A percentile compares a stretch with the other conserved stretches of the same genome.
These are phyloP conservation scores for Passer montanus DNA, from an alignment of 2,113 vertebrate genomes.

Conservation along the genomic window DNA sequence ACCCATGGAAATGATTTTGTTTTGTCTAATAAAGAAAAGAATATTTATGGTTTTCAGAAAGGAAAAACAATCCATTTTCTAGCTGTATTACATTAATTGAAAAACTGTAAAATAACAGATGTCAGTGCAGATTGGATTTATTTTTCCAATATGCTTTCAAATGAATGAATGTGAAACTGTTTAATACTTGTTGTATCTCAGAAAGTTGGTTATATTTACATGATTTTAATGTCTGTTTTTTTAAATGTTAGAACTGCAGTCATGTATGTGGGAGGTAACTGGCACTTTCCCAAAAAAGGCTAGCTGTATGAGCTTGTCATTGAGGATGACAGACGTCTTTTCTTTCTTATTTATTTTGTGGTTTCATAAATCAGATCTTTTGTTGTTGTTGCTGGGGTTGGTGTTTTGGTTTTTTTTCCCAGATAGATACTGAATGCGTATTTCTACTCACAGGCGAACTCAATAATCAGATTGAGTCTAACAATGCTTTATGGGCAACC, in stretches of 20 bases:
- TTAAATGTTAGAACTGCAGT: neutral
- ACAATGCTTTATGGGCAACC: neutral
- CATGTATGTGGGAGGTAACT: neutral
- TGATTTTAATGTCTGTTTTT: constrained; percentile 22
- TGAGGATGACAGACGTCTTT: neutral
- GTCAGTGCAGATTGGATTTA: constrained; percentile 52
- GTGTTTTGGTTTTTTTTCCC: neutral
- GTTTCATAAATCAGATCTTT: neutral
- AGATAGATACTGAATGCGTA: neutral
- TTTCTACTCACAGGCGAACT: neutral
- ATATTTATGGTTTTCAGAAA: neutral
- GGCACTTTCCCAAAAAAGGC: neutral
- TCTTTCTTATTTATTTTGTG: neutral
- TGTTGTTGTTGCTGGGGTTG: neutral
- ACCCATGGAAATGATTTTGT: neutral
- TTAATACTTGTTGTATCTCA: constrained; percentile 46
- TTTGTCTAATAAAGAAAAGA: neutral
- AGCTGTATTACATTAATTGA: neutral
- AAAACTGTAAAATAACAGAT: constrained; percentile 44
- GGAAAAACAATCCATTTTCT: neutral
- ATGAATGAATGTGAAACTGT: constrained; percentile 47
- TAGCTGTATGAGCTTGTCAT: neutral
- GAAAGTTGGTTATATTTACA: constrained; percentile 44
- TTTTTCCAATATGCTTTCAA: constrained; percentile 61
- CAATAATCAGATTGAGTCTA: neutral